These are phyloP conservation scores for cat (Felis catus) DNA, from an alignment of 2,113 vertebrate species.

Conservation along the genomic window DNA sequence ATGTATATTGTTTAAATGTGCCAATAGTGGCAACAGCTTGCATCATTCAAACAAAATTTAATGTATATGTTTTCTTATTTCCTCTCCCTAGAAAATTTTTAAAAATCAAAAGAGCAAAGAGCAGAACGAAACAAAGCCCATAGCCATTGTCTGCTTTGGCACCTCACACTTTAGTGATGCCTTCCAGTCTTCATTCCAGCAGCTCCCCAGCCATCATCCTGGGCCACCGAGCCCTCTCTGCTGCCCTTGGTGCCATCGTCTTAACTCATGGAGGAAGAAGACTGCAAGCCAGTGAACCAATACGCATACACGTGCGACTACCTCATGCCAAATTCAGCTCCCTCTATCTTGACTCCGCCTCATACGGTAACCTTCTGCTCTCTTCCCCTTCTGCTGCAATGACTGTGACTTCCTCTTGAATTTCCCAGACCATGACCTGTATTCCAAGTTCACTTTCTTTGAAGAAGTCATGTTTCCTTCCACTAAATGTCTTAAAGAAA, in stretches of 20 bases:
- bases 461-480: background rate
- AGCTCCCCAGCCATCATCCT: background rate
- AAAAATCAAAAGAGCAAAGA: background rate
- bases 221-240: accelerated
- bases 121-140: background rate
- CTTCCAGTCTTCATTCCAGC: background rate
- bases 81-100: background rate
- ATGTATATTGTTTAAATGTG: background rate
- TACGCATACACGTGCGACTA: accelerated
- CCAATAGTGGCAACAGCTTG: background rate
- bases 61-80: background rate
- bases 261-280: background rate
- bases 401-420: background rate
- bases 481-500: background rate
- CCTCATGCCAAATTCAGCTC: background rate
- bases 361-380: background rate
- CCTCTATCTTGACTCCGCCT: background rate
- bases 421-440: background rate
- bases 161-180: accelerated
- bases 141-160: background rate
- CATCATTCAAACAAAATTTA: background rate
- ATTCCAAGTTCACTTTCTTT: background rate
- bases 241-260: background rate
- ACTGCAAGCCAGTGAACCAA: background rate
- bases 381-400: background rate